phyloP scores from a whole-genome alignment of 2,888 invertebrate genomes.

The Nysson spinosus region DNA sequence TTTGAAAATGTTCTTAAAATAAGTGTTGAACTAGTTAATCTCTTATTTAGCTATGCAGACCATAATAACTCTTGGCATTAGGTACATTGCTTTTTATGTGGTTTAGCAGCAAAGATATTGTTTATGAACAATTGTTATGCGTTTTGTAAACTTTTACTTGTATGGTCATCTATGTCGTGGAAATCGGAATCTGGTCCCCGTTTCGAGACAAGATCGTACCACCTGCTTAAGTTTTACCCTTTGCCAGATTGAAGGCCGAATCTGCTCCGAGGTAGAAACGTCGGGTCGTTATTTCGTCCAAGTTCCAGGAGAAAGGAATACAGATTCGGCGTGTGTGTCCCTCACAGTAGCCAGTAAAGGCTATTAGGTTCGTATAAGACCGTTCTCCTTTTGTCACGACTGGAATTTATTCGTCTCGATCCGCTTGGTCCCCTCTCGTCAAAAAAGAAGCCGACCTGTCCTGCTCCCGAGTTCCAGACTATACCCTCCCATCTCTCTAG shows the following conservation, averaged over 20 bases:
- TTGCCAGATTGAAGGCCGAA: slow-evolving; percentile 50
- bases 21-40: no score
- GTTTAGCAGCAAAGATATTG: no score
- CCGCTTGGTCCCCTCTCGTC: slow-evolving; percentile 53
- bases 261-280: slow-evolving; percentile 25
- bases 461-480: slow-evolving; percentile 42
- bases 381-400: slow-evolving; percentile 62
- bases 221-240: slow-evolving; percentile 43
- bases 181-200: slow-evolving; percentile 25
- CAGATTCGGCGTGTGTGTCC: slow-evolving; percentile 53
- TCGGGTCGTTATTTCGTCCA: slow-evolving; percentile 57
- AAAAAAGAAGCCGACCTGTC: slow-evolving; percentile 63
- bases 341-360: slow-evolving; percentile 49
- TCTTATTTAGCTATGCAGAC: no score
- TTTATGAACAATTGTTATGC: no score
- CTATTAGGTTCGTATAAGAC: slow-evolving; percentile 63
- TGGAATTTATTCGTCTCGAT: slow-evolving; percentile 65
- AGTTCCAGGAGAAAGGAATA: slow-evolving; percentile 56
- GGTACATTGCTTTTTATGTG: no score
- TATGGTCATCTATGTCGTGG: slow-evolving; percentile 36
- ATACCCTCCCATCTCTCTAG: slow-evolving; percentile 33
- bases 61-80: no score
- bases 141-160: slow-evolving; percentile 20
- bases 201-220: slow-evolving; percentile 39
- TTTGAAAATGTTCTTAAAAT: no score